A percentile compares a stretch with the other conserved stretches of the same genome.
These are phyloP conservation scores for Sibirionetta formosa DNA, from an alignment of 2,797 vertebrate genomes.

Conservation along the genomic window DNA sequence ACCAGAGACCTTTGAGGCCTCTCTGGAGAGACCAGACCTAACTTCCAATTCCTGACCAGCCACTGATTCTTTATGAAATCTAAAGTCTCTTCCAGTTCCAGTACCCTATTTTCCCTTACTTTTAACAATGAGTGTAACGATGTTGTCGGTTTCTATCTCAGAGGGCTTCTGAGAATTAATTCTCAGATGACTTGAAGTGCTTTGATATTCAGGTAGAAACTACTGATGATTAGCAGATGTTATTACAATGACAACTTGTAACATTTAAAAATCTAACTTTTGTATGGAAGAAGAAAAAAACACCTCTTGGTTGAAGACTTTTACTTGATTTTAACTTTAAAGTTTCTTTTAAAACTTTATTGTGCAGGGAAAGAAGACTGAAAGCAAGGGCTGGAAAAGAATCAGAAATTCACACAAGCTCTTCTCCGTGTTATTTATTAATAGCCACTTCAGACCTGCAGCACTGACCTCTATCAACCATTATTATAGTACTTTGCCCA, in stretches of 20 bases:
- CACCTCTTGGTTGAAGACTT: not conserved
- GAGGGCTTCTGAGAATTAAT: conserved; percentile 17
- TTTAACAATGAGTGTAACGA: not conserved
- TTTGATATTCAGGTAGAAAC: not conserved
- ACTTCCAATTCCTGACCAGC: not conserved
- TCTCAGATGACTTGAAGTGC: not conserved
- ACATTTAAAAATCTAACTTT: not conserved
- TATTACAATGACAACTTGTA: not conserved
- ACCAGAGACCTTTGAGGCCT: no score
- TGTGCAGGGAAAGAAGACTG: not conserved
- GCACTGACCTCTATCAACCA: not conserved
- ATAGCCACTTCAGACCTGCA: conserved; percentile 1
- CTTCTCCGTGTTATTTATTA: not conserved
- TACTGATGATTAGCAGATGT: not conserved
- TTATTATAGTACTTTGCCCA: not conserved
- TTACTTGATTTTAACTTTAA: not conserved
- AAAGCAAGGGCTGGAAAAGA: not conserved
- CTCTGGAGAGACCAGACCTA: not conserved
- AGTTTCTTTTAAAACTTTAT: not conserved
- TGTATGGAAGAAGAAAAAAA: not conserved
- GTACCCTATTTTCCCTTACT: not conserved
- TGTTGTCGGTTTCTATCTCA: not conserved
- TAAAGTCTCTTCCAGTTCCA: not conserved
- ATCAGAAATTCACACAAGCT: not conserved
- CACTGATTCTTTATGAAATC: not conserved